These are phyloP conservation scores for Nemurella pictetii DNA, from an alignment of 2,888 invertebrate genomes.

Conservation along the genomic window DNA sequence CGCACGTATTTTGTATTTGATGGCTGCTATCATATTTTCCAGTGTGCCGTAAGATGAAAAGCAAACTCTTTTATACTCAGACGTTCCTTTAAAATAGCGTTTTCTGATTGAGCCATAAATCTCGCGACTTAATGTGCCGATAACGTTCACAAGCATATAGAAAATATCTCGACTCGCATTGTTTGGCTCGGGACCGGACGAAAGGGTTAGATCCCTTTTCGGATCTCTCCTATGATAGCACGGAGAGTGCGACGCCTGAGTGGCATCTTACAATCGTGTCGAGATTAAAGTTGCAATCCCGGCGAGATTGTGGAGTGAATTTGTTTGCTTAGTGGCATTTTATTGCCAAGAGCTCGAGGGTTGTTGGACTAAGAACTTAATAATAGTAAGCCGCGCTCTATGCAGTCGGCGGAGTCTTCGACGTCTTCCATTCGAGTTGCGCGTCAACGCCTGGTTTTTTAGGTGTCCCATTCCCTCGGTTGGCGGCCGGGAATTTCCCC, in stretches of 20 bases:
- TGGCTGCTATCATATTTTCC: not conserved
- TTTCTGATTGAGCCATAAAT: not conserved
- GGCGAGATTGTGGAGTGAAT: constrained; percentile 24
- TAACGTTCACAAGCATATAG: not conserved
- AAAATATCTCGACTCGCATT: not conserved
- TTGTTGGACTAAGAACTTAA: constrained; percentile 36
- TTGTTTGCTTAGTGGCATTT: constrained; percentile 40
- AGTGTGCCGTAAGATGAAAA: not conserved
- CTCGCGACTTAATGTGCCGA: not conserved
- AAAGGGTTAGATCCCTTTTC: not conserved
- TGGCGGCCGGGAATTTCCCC: not conserved
- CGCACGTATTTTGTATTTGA: not conserved
- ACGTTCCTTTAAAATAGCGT: not conserved
- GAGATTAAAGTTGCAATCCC: constrained; percentile 37
- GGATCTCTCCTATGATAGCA: not conserved
- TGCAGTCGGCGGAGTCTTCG: not conserved
- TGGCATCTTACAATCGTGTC: constrained; percentile 37
- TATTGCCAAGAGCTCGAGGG: constrained; percentile 37
- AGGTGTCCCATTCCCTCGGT: no score
- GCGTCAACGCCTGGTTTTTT: no score
- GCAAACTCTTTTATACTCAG: not conserved
- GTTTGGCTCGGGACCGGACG: not conserved
- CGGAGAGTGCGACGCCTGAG: not conserved
- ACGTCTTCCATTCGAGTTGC: not conserved
- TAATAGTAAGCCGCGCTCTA: constrained; percentile 25